These are phyloP conservation scores for Acromyrmex heyeri DNA, from an alignment of 1,140 invertebrate genomes.

Conservation along the genomic window DNA sequence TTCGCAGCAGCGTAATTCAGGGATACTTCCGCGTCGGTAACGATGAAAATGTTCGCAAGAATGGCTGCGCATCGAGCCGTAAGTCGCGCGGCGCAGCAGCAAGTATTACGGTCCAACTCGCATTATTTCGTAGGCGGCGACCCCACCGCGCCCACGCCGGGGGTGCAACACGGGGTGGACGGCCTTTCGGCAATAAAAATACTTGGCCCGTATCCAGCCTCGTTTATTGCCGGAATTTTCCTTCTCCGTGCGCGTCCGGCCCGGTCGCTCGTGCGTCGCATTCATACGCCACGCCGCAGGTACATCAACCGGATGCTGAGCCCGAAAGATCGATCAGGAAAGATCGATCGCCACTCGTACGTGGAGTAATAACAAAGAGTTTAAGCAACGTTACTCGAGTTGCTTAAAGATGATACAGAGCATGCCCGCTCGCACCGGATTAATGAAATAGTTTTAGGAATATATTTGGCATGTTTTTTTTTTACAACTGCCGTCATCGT, in stretches of 20 bases:
- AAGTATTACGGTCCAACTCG: constrained; percentile 68
- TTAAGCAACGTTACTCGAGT: constrained; percentile 8
- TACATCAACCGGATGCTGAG: constrained; percentile 42
- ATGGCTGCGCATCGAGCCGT: constrained; percentile 70
- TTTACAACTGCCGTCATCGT: not conserved
- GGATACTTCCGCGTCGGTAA: constrained; percentile 62
- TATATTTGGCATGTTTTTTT: not conserved
- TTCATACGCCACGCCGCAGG: constrained; percentile 49
- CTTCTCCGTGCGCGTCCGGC: constrained; percentile 44
- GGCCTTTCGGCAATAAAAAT: constrained; percentile 73
- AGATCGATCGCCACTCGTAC: not conserved
- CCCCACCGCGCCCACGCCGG: not conserved
- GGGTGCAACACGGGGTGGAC: constrained; percentile 44
- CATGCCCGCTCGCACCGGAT: not conserved
- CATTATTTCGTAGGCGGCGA: constrained; percentile 74
- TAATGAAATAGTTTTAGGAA: constrained; percentile 7
- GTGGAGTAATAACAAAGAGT: constrained; percentile 21
- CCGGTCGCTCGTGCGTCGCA: constrained; percentile 63
- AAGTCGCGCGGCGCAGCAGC: constrained; percentile 60
- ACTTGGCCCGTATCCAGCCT: constrained; percentile 72
- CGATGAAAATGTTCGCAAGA: constrained; percentile 73
- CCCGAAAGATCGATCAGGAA: constrained; percentile 12
- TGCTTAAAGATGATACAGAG: not conserved
- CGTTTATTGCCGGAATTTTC: constrained; percentile 76
- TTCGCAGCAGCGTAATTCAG: constrained; percentile 60